Evolutionary conservation across 1,140 invertebrate species (phyloP), one percentile per base, ranked within the genome.

Genomic region (Platorchestia sp.): DNA sequence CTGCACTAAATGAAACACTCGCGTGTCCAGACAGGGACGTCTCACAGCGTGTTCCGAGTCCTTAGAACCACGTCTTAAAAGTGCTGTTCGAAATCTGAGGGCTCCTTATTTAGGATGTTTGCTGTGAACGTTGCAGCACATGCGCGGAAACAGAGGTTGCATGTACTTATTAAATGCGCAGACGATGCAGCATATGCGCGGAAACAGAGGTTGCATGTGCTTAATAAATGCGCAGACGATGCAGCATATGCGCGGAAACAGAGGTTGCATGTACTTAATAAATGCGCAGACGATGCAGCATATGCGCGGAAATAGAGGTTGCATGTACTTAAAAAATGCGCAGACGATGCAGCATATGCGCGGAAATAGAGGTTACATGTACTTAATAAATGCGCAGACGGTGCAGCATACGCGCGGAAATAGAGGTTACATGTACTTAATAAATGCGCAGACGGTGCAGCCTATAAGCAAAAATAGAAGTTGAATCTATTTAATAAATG

Each of bases 1-100:
- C 91, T 93, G 43, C 91, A 47, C 91, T 44, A 93, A 93, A 93
- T 93, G 91, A 93, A 93, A 47, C 45, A 44, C 91, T 93, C 45
- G 91, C 91, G 91, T 93, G 91, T 93, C 44, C 43, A 44, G 43
- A 89, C 87, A 41, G 43, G 42, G 87, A 89, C 87, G 87, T 75
- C 59, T 75, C 59, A 75, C 59, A 10, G 27, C 10, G 59, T 75
- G 59, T 36, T 75, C 59, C 10, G 59, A 75, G 59, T 10, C 7
- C 59, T 51, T 36, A 27, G 59, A 27, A 75, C 59, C 1, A 36
- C 59, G 10, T 75, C 27, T 75, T 75, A 75, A n/a, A 10, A 36
- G 59, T 36, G 59, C 59, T 75, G 7, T 75, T 10, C 27, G 59
- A 75, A 75, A 75, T 75, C 59, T 36, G 59, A 75, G 59, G 59